Evolutionary conservation across 2,888 invertebrate genomes (phyloP), one percentile per base, ranked within the genome.

Genomic region (Xestia ashworthii): DNA sequence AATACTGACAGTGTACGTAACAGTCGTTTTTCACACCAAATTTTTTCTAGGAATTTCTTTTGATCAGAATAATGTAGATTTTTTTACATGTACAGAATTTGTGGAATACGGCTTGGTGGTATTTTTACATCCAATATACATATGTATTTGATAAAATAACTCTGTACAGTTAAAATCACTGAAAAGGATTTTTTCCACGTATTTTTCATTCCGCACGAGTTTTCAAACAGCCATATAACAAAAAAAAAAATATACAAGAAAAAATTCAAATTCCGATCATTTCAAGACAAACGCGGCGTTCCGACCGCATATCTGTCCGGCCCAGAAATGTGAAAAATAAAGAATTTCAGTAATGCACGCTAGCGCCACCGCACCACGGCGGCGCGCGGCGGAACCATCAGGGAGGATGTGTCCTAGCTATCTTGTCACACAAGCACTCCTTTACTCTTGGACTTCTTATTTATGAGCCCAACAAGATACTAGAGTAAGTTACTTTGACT

Each of bases 401-500:
- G 91, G 90, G 91, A 91, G 91, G 91, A 91, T 91, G 93, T 92
- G 93, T 91, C 91, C 89, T 90, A 89, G 93, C 93, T 95, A 95
- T 95, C 95, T 95, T 94, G 95, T 95, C 95, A 93, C 92, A 92
- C 89, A 89, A 91, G 92, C 92, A 92, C 93, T 93, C 91, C 92
- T 92, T 92, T 93, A 90, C 91, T 92, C 91, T 89, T 93, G 92
- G 92, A 91, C 89, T 92, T 90, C 90, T 94, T 94, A 94, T 95
- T 95, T 94, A 93, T 92, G 93, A 91, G 85, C 88, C 91, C 92
- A 93, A 92, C 91, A 89, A 92, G 92, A 93, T 93, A 93, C 89
- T 87, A 76, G 89, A 90, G 93, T 92, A 94, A 90, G 92, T 92
- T 93, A 83, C 84, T 89, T 92, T 92, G 87, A 88, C 89, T 89